phyloP scores from a whole-genome alignment of 92 coral and sea anemone genomes.

The Epizoanthus rinbou region DNA sequence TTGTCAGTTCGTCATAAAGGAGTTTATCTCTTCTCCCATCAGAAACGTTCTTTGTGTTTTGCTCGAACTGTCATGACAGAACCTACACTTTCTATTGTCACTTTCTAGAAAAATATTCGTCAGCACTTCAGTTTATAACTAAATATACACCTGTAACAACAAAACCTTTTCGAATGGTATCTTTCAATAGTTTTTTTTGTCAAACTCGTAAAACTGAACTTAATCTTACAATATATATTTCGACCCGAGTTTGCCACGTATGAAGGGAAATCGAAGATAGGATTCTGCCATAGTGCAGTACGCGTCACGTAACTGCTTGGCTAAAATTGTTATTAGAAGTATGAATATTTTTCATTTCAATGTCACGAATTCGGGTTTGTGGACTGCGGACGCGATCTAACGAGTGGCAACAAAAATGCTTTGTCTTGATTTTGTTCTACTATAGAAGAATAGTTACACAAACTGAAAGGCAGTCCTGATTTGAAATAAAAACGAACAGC shows the following conservation, averaged over 20 bases:
- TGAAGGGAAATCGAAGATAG: not conserved
- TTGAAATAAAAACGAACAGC: no score
- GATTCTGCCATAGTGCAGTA: not conserved
- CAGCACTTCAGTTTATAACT: not conserved
- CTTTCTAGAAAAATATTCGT: not conserved
- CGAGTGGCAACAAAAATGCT: not conserved
- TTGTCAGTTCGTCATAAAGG: no score
- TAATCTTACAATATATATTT: not conserved
- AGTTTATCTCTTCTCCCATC: no score
- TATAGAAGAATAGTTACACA: not conserved
- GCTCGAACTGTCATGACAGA: not conserved
- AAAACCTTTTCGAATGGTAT: constrained; percentile 6
- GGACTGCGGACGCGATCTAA: not conserved
- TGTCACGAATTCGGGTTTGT: constrained; percentile 12
- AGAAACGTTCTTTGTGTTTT: not conserved
- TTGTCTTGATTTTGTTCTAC: not conserved
- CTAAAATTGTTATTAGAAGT: not conserved
- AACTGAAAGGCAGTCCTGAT: not conserved
- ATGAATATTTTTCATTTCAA: not conserved
- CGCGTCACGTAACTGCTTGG: not conserved
- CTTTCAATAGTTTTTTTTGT: not conserved
- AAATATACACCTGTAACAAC: constrained; percentile 22
- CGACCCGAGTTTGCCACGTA: not conserved
- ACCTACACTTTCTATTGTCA: not conserved
- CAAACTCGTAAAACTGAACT: not conserved